Evolutionary conservation across 2,113 vertebrate species (phyloP).

Genomic region (Bubo scandiacus): DNA sequence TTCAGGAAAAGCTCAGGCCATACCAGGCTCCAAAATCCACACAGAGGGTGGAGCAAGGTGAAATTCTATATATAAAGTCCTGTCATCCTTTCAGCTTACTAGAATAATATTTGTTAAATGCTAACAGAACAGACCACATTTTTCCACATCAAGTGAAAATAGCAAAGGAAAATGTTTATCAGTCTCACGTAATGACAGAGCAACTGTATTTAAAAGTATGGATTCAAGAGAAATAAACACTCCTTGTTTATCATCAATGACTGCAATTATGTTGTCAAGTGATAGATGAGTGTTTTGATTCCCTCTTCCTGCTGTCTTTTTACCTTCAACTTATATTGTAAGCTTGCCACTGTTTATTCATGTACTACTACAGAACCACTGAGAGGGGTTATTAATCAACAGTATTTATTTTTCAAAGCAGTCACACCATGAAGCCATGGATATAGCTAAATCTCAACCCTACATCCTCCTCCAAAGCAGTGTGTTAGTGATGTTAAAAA

Average conservation of each 20-base stretch:
- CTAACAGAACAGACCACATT: not conserved
- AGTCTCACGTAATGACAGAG: not conserved
- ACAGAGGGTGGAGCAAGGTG: not conserved
- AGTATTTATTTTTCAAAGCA: conserved; percentile 21
- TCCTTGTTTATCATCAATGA: conserved; percentile 37
- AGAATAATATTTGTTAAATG: not conserved
- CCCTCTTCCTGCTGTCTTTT: conserved; percentile 22
- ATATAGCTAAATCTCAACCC: not conserved
- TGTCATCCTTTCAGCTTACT: not conserved
- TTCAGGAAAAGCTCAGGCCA: not conserved
- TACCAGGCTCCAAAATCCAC: not conserved
- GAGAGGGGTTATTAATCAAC: conserved; percentile 21
- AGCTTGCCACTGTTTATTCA: conserved; percentile 15
- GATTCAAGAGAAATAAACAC: conserved; percentile 18
- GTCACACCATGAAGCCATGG: not conserved
- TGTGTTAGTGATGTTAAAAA: not conserved
- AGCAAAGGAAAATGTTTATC: not conserved
- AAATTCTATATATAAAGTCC: not conserved
- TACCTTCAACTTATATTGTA: not conserved
- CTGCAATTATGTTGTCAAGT: conserved; percentile 52
- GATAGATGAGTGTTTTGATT: conserved; percentile 22
- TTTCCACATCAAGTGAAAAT: not conserved
- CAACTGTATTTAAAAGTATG: not conserved
- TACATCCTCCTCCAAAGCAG: not conserved
- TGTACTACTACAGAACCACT: not conserved